Evolutionary conservation across 2,113 vertebrate species (phyloP).

Genomic region (Gallinago undulata): DNA sequence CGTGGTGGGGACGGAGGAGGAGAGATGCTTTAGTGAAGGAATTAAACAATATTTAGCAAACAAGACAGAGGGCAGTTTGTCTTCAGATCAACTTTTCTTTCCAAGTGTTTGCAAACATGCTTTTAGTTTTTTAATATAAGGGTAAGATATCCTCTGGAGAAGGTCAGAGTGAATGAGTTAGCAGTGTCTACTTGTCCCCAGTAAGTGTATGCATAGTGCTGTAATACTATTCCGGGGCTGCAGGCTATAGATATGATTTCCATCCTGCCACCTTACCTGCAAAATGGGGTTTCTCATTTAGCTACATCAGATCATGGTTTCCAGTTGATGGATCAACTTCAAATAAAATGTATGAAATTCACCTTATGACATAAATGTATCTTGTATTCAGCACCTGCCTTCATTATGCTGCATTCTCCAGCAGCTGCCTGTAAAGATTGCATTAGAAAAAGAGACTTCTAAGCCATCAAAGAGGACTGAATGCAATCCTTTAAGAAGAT

Average conservation of each 20-base stretch:
- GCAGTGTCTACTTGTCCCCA: background rate
- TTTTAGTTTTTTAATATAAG: background rate
- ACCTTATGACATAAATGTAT: background rate
- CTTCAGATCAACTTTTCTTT: background rate
- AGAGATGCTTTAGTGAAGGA: background rate
- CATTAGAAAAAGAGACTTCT: background rate
- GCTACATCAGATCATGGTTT: background rate
- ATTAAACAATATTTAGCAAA: background rate
- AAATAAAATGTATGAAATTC: conserved; percentile 3
- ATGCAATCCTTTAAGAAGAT: background rate
- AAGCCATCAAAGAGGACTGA: background rate
- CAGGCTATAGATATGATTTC: background rate
- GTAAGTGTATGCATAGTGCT: background rate
- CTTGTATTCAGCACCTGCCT: background rate
- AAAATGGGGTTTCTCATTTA: background rate
- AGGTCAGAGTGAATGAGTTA: background rate
- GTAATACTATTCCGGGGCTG: background rate
- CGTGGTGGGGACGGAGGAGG: rapidly evolving
- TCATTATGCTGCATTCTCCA: background rate
- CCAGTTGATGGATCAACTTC: background rate
- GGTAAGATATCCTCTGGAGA: background rate
- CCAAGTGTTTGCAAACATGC: background rate
- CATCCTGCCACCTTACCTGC: background rate
- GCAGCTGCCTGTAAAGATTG: conserved; percentile 8
- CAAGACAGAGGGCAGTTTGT: background rate